phyloP scores from a whole-genome alignment of 2,113 vertebrate species.

The Megaleporinus macrocephalus region DNA sequence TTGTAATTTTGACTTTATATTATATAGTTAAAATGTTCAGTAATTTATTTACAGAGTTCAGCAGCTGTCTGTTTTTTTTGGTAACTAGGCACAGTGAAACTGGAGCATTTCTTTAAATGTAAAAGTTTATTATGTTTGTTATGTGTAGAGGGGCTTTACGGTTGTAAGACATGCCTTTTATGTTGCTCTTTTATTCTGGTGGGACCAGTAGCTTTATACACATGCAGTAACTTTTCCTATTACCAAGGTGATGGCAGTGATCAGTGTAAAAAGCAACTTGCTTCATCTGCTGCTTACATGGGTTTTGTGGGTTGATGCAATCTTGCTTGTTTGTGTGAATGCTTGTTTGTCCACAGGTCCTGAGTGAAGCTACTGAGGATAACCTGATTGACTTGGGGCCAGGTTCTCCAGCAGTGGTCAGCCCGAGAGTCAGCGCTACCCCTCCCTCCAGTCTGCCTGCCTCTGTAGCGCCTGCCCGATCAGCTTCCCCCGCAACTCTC shows the following conservation, averaged over 20 bases:
- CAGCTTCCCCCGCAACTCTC: conserved; percentile 80
- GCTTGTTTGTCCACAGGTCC: conserved; percentile 76
- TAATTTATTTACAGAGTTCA: too few relatives aligned
- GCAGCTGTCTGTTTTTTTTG: too few relatives aligned
- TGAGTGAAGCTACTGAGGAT: conserved; percentile 94
- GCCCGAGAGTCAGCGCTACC: conserved; percentile 83
- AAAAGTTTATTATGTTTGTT: too few relatives aligned
- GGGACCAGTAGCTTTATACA: neutral
- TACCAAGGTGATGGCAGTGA: neutral
- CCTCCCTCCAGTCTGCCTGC: conserved; percentile 71
- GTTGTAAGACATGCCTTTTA: neutral
- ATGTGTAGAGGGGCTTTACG: neutral
- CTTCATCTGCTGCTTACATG: neutral
- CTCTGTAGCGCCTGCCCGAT: conserved; percentile 56
- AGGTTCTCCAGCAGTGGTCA: conserved; percentile 95
- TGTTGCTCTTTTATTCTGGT: conserved; percentile 2
- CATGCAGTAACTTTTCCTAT: neutral
- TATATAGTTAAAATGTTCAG: too few relatives aligned
- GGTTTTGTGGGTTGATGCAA: neutral
- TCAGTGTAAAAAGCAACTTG: neutral
- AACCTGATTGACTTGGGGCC: conserved; percentile 97
- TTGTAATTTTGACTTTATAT: too few relatives aligned
- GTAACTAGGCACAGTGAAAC: neutral
- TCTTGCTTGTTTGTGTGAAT: conserved; percentile 5
- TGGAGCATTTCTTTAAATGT: too few relatives aligned